Evolutionary conservation across 2,888 invertebrate species (phyloP).

Genomic region (Caenorhabditis sp.): DNA sequence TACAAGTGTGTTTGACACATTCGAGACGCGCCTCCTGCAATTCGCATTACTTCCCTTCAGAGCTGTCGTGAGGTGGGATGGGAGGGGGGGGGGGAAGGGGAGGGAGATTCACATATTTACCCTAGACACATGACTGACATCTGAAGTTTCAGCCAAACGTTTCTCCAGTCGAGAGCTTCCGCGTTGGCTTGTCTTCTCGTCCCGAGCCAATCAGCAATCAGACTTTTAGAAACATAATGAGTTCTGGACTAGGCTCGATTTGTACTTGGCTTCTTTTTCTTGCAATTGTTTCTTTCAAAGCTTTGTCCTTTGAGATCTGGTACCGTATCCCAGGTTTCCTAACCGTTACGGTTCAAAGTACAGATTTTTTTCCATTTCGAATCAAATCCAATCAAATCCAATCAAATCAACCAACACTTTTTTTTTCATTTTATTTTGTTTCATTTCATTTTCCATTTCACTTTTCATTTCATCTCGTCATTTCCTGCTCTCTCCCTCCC

Average conservation of each 20-base stretch:
- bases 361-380: no score
- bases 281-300: no score
- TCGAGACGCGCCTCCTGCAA: constrained; percentile 47
- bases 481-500: no score
- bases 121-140: constrained; percentile 53
- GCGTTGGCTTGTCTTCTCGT: constrained; percentile 35
- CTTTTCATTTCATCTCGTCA: no score
- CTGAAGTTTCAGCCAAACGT: constrained; percentile 47
- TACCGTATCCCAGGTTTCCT: neutral
- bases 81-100: no score
- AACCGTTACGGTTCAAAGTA: no score
- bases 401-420: no score
- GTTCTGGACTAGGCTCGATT: neutral
- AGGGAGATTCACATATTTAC: constrained; percentile 47
- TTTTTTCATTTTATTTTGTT: neutral
- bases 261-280: constrained; percentile 3
- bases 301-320: neutral
- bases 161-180: constrained; percentile 25
- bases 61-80: constrained; percentile 63
- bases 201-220: constrained; percentile 49
- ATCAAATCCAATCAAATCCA: no score
- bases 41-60: constrained; percentile 52
- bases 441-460: neutral
- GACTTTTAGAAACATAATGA: constrained; percentile 35
- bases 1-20: constrained; percentile 62